Conservation (phyloP, 2,888 invertebrate genomes). For the Lissonota sp. region DNA sequence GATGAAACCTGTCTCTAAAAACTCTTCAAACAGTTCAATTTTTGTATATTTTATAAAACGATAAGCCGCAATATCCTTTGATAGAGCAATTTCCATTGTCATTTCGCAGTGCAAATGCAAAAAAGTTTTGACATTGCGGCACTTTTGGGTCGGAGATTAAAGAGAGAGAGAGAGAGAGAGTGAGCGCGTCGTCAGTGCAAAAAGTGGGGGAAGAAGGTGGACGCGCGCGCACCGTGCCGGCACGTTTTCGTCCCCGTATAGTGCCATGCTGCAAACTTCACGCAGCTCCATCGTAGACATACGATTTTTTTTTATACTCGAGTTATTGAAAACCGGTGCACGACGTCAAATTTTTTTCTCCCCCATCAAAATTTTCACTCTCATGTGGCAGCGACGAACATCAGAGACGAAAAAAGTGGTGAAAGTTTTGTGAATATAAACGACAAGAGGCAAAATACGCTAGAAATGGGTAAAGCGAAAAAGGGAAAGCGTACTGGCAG, state of each 20-base stretch:
- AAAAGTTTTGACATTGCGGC: neutral
- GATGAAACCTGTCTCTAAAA: no score
- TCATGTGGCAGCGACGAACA: constrained; percentile 67
- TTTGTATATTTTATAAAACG: no score
- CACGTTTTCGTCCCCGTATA: neutral
- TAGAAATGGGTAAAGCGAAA: constrained; percentile 91
- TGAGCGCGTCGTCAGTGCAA: neutral
- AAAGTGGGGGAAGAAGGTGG: neutral
- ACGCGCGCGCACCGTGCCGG: constrained; percentile 1
- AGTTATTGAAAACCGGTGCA: constrained; percentile 42
- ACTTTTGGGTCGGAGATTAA: neutral
- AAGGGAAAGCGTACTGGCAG: constrained; percentile 91
- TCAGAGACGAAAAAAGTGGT: constrained; percentile 66
- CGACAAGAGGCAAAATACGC: constrained; percentile 14
- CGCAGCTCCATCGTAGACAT: constrained; percentile 13
- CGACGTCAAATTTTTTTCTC: constrained; percentile 44
- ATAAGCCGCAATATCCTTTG: no score
- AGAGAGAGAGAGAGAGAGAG: no score
- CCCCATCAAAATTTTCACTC: constrained; percentile 45
- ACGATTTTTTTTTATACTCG: constrained; percentile 13
- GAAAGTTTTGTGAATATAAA: constrained; percentile 39
- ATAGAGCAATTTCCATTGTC: no score
- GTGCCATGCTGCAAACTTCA: constrained; percentile 29
- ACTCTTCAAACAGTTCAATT: no score
- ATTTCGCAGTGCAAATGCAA: neutral